phyloP scores from a whole-genome alignment of 2,888 invertebrate genomes.

The Hypolimnas misippus region DNA sequence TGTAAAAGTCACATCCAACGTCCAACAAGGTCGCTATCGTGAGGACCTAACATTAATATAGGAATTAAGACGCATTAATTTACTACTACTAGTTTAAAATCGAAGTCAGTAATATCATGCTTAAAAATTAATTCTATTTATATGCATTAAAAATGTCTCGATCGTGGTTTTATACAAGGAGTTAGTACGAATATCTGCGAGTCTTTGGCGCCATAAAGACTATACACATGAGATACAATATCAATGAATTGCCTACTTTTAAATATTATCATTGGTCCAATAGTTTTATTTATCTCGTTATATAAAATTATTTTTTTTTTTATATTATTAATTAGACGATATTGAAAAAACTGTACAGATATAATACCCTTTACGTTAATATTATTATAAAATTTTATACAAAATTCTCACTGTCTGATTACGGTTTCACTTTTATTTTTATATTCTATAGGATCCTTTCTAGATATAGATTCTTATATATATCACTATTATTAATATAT shows the following conservation, averaged over 20 bases:
- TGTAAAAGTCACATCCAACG: too few species aligned
- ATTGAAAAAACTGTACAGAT: neutral
- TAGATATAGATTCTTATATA: neutral
- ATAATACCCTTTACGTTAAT: neutral
- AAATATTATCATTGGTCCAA: constrained; percentile 21
- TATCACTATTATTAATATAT: neutral
- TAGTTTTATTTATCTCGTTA: constrained; percentile 12
- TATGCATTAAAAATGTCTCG: neutral
- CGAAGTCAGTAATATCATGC: too few species aligned
- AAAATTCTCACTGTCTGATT: neutral
- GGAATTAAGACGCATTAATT: too few species aligned
- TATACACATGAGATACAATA: neutral
- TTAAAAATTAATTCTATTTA: too few species aligned
- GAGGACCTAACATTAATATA: too few species aligned
- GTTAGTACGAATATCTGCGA: neutral
- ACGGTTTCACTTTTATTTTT: neutral
- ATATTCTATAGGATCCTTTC: neutral
- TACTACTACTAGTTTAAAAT: too few species aligned
- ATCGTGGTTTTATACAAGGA: neutral
- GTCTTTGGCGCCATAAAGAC: constrained; percentile 1
- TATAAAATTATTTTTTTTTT: constrained; percentile 6
- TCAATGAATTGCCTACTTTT: neutral
- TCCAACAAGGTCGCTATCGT: too few species aligned
- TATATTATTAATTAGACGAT: neutral
- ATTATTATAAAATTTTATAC: constrained; percentile 2